phyloP scores from a whole-genome alignment of 2,113 vertebrate genomes.

The human region DNA sequence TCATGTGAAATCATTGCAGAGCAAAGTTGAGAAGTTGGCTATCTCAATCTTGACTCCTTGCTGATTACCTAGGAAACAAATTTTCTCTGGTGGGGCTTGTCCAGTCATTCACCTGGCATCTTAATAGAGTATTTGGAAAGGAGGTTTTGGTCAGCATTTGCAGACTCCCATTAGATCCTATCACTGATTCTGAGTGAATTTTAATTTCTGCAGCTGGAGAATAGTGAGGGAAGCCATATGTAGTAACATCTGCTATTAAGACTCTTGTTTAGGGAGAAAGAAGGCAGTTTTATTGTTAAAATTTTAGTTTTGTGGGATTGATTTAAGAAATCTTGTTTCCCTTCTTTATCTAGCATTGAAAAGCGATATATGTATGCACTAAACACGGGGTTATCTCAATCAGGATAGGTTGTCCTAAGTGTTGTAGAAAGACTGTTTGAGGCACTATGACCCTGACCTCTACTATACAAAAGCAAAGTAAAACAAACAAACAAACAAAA shows the following conservation, averaged over 20 bases:
- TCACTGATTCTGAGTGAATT: conserved; percentile 55
- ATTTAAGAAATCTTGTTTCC: neutral
- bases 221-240: conserved; percentile 52
- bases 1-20: conserved; percentile 47
- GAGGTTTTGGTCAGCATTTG: conserved; percentile 53
- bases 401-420: conserved; percentile 3
- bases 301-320: conserved; percentile 22
- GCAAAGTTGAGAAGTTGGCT: conserved; percentile 44
- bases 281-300: conserved; percentile 30
- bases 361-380: neutral
- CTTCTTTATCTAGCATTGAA: neutral
- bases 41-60: conserved; percentile 43
- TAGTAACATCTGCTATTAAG: conserved; percentile 69
- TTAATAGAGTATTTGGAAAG: conserved; percentile 50
- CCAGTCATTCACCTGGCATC: conserved; percentile 26
- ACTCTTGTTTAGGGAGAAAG: neutral
- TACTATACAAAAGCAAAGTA: conserved; percentile 30
- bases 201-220: conserved; percentile 67
- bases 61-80: conserved; percentile 51
- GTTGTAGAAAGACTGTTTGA: conserved; percentile 36
- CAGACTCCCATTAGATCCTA: conserved; percentile 51
- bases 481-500: neutral
- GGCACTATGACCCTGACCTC: neutral
- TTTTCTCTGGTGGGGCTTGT: conserved; percentile 20
- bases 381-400: conserved; percentile 15